phyloP scores from a whole-genome alignment of 2,113 vertebrate species.

The Bettongia penicillata region DNA sequence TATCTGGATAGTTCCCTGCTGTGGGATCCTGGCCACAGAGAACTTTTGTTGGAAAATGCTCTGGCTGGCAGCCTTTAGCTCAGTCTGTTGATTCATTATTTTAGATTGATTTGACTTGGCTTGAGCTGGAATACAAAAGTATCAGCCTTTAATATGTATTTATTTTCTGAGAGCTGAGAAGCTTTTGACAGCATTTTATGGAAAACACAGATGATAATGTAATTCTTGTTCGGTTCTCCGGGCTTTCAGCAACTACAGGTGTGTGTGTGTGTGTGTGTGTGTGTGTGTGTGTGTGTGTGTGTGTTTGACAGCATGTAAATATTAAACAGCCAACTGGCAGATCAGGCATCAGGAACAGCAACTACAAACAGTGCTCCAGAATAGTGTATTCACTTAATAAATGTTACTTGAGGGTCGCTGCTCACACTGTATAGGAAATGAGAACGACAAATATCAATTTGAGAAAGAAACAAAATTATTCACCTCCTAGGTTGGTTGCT shows the following conservation, averaged over 20 bases:
- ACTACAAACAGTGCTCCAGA: neutral
- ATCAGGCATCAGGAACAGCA: neutral
- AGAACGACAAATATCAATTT: slow-evolving; percentile 21
- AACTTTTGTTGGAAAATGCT: neutral
- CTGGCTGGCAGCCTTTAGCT: slow-evolving; percentile 3
- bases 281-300: neutral
- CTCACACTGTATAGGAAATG: neutral
- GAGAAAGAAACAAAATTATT: neutral
- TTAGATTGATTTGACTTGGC: slow-evolving; percentile 17
- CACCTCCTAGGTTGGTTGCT: slow-evolving; percentile 19
- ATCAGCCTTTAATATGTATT: neutral
- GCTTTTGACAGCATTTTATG: neutral
- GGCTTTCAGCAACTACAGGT: slow-evolving; percentile 17
- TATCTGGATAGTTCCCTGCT: neutral
- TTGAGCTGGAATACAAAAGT: slow-evolving; percentile 5
- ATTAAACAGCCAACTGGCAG: slow-evolving; percentile 13
- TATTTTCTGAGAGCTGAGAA: slow-evolving; percentile 23
- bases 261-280: neutral
- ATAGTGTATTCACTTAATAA: slow-evolving; percentile 8
- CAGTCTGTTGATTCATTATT: slow-evolving; percentile 36
- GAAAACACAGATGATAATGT: slow-evolving; percentile 4
- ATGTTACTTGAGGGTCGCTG: slow-evolving; percentile 28
- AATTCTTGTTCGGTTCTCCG: neutral
- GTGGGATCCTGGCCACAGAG: slow-evolving; percentile 15
- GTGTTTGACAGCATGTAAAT: slow-evolving; percentile 40